Evolutionary conservation across 2,888 invertebrate genomes (phyloP), one percentile per base, ranked within the genome.

Genomic region (Drosophila lacicola): DNA sequence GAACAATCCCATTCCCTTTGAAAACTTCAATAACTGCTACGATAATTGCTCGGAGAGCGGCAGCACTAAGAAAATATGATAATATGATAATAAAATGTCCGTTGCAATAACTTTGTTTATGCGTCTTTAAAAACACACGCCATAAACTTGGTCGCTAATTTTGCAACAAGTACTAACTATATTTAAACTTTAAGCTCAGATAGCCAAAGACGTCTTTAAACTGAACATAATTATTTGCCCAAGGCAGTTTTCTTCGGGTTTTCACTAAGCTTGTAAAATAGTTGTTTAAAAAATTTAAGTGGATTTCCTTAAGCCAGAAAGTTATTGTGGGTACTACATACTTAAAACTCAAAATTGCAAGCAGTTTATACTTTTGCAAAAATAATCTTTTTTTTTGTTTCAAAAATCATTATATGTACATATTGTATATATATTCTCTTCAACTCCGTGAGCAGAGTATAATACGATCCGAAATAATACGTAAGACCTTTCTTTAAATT

Each of bases 41-140:
- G 25, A 25, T 25, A 8, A 25, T 25, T 25, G 25, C 8, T 25
- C 25, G 25, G 8, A 29, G 29, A 29, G 29, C 29, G 8, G 8
- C 29, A 8, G 2, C 29, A 29, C 2, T 29, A 8, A 8, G 8
- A 29, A 2, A 2, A 13, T 19, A 21, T 36, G 36, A n/a, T 21
- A n/a, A 41, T 10, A 41, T 39, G 34, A 42, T 47, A 47, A 34
- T 29, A 29, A 49, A 49, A 49, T 41, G 51, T 50, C 44, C 11
- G 11, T 33, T 70, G 39, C 37, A 61, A 61, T 68, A 55, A 36
- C 46, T 55, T 37, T 14, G 36, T 14, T 50, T 45, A n/a, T 53
- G 21, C 4, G 10, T 33, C n/a, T 25, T 50, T 49, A 13, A 44
- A 14, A 14, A 41, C 17, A 53, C 53, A 41, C 14, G 11, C 37